Conservation (phyloP, 2,797 vertebrate genomes). For the Brotula barbata region DNA sequence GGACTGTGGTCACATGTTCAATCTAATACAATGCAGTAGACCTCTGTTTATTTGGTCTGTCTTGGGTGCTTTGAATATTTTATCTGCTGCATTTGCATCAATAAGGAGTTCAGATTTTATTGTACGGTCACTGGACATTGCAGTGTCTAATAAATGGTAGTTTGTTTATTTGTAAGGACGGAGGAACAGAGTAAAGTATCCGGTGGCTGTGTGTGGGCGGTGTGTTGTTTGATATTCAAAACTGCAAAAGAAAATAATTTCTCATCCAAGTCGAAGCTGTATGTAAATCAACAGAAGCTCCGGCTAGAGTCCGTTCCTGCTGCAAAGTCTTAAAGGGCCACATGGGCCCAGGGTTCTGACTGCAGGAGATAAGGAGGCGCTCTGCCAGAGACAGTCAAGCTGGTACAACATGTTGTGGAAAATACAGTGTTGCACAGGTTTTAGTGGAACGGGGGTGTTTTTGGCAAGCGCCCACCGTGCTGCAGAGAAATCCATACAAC, state of each 20-base stretch:
- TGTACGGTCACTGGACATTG: no score
- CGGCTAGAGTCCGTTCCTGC: constrained; percentile 1
- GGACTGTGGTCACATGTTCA: no score
- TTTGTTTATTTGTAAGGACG: no score
- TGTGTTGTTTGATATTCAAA: background rate
- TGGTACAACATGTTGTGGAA: constrained; percentile 31
- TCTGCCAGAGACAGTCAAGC: constrained; percentile 34
- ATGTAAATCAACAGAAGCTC: background rate
- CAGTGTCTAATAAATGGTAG: no score
- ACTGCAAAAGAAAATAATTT: background rate
- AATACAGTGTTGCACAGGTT: constrained; percentile 30
- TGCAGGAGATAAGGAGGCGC: constrained; percentile 40
- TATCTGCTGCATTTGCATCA: no score
- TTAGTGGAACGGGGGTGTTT: constrained; percentile 11
- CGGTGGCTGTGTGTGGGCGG: background rate
- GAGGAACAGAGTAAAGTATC: no score
- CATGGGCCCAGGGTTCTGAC: constrained; percentile 36
- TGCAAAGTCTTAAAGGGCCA: constrained; percentile 18
- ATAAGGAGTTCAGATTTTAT: no score
- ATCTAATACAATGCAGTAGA: no score
- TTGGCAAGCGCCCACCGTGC: constrained; percentile 24
- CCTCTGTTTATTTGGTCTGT: no score
- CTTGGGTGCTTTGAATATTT: no score
- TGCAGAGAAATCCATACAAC: constrained; percentile 12
- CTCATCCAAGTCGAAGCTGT: background rate